Evolutionary conservation across 2,797 vertebrate species (phyloP), one percentile per base, ranked within the genome.

Genomic region (Melanotaenia pygmaea): DNA sequence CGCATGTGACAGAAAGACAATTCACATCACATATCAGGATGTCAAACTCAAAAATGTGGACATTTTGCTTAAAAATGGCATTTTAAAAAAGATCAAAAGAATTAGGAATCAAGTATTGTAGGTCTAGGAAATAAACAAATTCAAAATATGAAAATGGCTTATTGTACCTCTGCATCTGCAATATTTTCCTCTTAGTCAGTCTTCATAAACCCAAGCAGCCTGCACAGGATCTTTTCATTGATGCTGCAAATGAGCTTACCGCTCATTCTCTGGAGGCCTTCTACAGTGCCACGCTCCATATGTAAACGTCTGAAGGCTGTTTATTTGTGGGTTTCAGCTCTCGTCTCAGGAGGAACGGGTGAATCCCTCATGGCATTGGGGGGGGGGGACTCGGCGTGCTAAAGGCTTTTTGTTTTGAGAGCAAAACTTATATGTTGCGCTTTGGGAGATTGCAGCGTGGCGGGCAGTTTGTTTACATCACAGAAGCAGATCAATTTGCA

Each of bases 291-390:
- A 72, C 45, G 76, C 77, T 85, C 67, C 57, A 43, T 77, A 82
- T 83, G 88, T 82, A 90, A 91, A 92, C 85, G 89, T 89, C 91
- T 92, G 82, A 91, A 64, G 89, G 89, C 75, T 92, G 87, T 92
- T 91, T 92, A 87, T 91, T 91, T 88, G 76, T 62, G 54, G 70
- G 69, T 79, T 85, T 83, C 63, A 24, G 76, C 32, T 47, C 76
- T 83, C 71, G 59, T 88, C 84, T 86, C 77, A 12, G 59, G 90
- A 82, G 83, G 67, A 76, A 65, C 12, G 58, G 38, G 77, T 45
- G n/a, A 75, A 79, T 87, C 86, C 84, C 89, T 74, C 0, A 24
- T 70, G 84, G 76, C 32, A 12, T 34, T n/a, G n/a, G 65, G 3
- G 37, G 32, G n/a, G 16, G 11, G 20, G 54, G 20, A 53, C 6